These are phyloP conservation scores for Cerceris ruficornis DNA, from an alignment of 2,888 invertebrate species.

Conservation along the genomic window DNA sequence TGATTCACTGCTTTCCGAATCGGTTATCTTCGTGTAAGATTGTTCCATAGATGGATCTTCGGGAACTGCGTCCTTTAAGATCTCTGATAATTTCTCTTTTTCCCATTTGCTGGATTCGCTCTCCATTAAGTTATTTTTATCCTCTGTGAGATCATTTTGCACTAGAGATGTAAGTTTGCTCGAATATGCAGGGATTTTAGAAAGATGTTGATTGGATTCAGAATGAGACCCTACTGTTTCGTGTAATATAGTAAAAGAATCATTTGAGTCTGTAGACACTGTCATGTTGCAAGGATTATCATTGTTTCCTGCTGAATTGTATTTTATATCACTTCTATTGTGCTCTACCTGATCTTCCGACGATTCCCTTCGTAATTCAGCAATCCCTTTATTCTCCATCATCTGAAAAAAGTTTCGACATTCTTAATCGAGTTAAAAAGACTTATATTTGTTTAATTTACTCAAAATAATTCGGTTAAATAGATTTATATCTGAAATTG, in stretches of 20 bases:
- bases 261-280: constrained; percentile 38
- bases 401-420: constrained; percentile 5
- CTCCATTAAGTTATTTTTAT: constrained; percentile 17
- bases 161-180: constrained; percentile 42
- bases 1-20: constrained; percentile 73
- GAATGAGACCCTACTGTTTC: constrained; percentile 37
- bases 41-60: constrained; percentile 44
- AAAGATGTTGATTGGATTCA: constrained; percentile 37
- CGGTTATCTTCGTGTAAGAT: constrained; percentile 52
- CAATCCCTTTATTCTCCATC: neutral
- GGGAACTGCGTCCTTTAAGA: neutral
- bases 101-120: constrained; percentile 1
- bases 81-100: constrained; percentile 1
- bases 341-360: neutral
- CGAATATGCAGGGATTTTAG: constrained; percentile 38
- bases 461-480: no score
- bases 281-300: constrained; percentile 33
- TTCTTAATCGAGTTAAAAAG: neutral
- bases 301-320: neutral
- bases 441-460: neutral
- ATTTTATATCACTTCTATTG: neutral
- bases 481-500: neutral
- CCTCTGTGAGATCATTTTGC: constrained; percentile 35
- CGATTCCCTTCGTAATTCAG: constrained; percentile 2
- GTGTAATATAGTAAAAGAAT: constrained; percentile 26